phyloP scores from a whole-genome alignment of 2,797 vertebrate species.

The Girardinus metallicus region DNA sequence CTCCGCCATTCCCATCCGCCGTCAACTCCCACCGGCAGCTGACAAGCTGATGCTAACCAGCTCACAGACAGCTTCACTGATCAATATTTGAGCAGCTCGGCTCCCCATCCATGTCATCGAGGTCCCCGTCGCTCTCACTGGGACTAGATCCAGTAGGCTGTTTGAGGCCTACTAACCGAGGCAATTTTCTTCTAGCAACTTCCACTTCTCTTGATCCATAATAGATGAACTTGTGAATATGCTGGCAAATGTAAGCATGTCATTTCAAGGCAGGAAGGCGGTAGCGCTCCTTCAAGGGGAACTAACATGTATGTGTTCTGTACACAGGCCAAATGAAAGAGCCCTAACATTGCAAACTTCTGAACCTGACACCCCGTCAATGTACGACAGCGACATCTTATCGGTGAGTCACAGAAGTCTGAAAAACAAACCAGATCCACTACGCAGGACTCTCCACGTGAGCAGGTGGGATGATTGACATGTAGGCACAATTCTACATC shows the following conservation, averaged over 20 bases:
- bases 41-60: conserved; percentile 56
- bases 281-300: conserved; percentile 27
- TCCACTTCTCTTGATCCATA: conserved; percentile 67
- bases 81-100: conserved; percentile 77
- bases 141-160: conserved; percentile 64
- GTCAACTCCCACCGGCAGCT: conserved; percentile 43
- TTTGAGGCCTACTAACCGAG: conserved; percentile 63
- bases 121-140: conserved; percentile 47
- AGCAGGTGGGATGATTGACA: conserved; percentile 58
- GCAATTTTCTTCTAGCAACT: conserved; percentile 48
- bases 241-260: conserved; percentile 32
- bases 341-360: conserved; percentile 6
- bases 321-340: conserved; percentile 38
- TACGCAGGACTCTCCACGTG: conserved; percentile 28
- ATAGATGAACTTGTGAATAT: conserved; percentile 67
- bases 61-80: conserved; percentile 62
- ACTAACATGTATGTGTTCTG: conserved; percentile 32
- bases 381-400: conserved; percentile 10
- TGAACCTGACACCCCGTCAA: neutral
- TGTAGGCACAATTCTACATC: conserved; percentile 29
- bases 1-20: conserved; percentile 52
- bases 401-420: conserved; percentile 30
- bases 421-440: neutral
- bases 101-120: conserved; percentile 44
- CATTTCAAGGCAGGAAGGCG: conserved; percentile 42